Evolutionary conservation across 2,797 vertebrate species (phyloP).

Genomic region (Morelia viridis): DNA sequence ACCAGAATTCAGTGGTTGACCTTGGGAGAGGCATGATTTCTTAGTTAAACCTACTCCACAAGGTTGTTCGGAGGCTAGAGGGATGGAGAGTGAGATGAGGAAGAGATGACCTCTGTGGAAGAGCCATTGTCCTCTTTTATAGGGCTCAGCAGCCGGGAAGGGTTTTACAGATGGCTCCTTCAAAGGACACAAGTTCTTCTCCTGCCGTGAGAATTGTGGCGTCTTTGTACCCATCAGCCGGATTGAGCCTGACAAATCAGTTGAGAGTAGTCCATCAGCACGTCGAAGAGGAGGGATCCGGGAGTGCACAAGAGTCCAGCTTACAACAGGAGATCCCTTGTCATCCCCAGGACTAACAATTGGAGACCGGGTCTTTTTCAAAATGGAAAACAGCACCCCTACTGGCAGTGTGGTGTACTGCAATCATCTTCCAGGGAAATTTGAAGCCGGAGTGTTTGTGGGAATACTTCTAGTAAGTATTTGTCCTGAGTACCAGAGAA

Average conservation of each 20-base stretch:
- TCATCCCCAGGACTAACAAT: slow-evolving; percentile 22
- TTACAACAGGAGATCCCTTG: slow-evolving; percentile 22
- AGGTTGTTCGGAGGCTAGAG: neutral
- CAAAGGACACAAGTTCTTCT: slow-evolving; percentile 76
- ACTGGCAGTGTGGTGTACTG: slow-evolving; percentile 74
- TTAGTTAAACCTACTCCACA: neutral
- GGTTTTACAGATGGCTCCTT: slow-evolving; percentile 75
- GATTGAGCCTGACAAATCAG: slow-evolving; percentile 29
- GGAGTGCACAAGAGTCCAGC: neutral
- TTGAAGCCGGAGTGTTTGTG: slow-evolving; percentile 55
- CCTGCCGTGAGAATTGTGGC: slow-evolving; percentile 76
- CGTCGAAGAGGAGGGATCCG: neutral
- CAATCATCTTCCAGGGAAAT: slow-evolving; percentile 64
- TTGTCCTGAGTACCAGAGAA: neutral
- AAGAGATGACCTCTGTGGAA: neutral
- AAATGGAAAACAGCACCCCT: slow-evolving; percentile 40
- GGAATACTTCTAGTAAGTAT: slow-evolving; percentile 75
- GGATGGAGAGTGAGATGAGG: neutral
- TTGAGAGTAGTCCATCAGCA: neutral
- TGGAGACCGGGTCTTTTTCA: slow-evolving; percentile 73
- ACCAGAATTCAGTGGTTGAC: too few relatives aligned
- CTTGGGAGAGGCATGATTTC: neutral
- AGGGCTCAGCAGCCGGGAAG: slow-evolving; percentile 76
- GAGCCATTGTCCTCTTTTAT: neutral
- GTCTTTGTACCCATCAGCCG: slow-evolving; percentile 71